Evolutionary conservation across 2,797 vertebrate species (phyloP).

Genomic region (Sebastes oblongus): DNA sequence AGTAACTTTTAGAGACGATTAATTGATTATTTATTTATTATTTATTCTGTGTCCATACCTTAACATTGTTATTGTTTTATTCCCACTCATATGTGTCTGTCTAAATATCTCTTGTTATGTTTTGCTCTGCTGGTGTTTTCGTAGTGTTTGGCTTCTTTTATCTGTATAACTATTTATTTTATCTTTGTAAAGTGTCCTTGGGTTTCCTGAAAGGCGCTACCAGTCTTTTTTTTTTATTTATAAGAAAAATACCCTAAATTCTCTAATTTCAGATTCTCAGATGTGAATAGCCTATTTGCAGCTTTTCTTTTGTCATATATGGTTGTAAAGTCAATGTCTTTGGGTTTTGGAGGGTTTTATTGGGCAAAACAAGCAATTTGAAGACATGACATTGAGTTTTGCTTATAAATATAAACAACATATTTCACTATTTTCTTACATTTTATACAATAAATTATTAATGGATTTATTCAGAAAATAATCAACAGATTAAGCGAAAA

Average conservation of each 20-base stretch:
- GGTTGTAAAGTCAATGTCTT: neutral
- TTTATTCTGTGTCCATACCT: too few relatives aligned
- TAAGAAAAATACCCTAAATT: neutral
- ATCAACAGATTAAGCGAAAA: too few relatives aligned
- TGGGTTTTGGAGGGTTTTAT: neutral
- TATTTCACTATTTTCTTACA: neutral
- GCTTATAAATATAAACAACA: neutral
- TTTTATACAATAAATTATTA: neutral
- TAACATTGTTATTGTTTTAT: too few relatives aligned
- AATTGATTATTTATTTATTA: too few relatives aligned
- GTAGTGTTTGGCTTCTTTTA: too few relatives aligned
- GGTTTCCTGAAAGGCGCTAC: rapidly evolving
- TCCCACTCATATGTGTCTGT: too few relatives aligned
- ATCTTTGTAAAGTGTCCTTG: too few relatives aligned
- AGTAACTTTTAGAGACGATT: too few relatives aligned
- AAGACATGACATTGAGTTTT: rapidly evolving
- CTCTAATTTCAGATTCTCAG: neutral
- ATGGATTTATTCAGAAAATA: too few relatives aligned
- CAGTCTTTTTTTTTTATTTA: neutral
- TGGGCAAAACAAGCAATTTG: neutral
- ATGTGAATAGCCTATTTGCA: neutral
- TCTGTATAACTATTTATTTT: too few relatives aligned
- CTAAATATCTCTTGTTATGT: too few relatives aligned
- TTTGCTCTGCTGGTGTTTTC: too few relatives aligned
- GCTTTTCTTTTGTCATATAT: neutral